These are phyloP conservation scores for Archivesica marissinica DNA, from an alignment of 1,140 invertebrate genomes.

Conservation along the genomic window DNA sequence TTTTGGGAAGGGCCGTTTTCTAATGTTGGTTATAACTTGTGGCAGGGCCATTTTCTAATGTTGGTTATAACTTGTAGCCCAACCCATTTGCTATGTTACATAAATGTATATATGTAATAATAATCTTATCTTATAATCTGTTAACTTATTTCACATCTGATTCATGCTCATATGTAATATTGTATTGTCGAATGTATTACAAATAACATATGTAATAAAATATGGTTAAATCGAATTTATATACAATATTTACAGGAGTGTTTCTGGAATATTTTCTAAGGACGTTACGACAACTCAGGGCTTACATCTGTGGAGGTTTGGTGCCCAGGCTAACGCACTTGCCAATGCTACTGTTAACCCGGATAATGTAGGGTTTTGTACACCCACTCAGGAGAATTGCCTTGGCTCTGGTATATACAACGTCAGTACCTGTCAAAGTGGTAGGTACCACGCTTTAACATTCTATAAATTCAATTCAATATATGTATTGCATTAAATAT, in stretches of 20 bases:
- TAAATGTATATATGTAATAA: no score
- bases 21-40: no score
- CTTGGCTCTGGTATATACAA: slow-evolving; percentile 63
- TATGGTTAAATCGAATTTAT: neutral
- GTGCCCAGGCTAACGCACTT: slow-evolving; percentile 69
- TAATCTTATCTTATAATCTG: neutral
- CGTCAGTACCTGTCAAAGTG: slow-evolving; percentile 34
- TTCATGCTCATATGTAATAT: no score
- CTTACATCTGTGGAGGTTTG: slow-evolving; percentile 77
- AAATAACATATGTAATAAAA: no score
- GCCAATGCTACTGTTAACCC: slow-evolving; percentile 78
- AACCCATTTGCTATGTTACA: no score
- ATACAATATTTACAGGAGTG: slow-evolving; percentile 77
- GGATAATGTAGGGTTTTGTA: slow-evolving; percentile 83
- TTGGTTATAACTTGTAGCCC: no score
- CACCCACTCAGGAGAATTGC: slow-evolving; percentile 75
- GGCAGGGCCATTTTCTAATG: no score
- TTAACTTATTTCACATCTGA: neutral
- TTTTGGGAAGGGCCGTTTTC: no score
- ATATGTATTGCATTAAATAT: no score
- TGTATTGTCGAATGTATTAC: no score
- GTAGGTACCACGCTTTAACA: slow-evolving; percentile 8
- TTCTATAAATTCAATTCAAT: no score
- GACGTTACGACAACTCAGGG: slow-evolving; percentile 72
- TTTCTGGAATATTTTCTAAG: slow-evolving; percentile 72